phyloP scores from a whole-genome alignment of 2,888 invertebrate species.

The Drosophila falleni region DNA sequence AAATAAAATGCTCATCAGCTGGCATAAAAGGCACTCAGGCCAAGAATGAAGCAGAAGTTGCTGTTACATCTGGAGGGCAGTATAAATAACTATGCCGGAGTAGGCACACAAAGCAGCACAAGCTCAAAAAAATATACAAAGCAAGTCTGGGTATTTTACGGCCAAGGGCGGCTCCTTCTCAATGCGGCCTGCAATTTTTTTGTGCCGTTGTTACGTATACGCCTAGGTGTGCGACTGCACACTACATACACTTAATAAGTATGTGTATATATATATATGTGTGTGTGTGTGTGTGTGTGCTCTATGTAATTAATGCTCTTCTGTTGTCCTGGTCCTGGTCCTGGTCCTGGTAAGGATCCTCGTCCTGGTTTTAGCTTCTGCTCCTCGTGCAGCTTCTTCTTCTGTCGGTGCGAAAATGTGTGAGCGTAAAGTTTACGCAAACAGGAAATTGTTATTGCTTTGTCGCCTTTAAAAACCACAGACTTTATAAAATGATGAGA shows the following conservation, averaged over 20 bases:
- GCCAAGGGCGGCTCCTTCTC: conserved; percentile 42
- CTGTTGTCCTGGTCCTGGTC: conserved; percentile 32
- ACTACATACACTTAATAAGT: conserved; percentile 15
- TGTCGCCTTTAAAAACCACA: conserved; percentile 43
- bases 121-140: conserved; percentile 65
- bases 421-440: conserved; percentile 60
- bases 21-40: conserved; percentile 20
- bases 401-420: conserved; percentile 34
- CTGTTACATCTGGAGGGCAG: conserved; percentile 25
- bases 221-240: conserved; percentile 50
- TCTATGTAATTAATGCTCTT: conserved; percentile 70
- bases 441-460: conserved; percentile 70
- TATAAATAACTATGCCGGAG: conserved; percentile 65
- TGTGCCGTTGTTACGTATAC: conserved; percentile 51
- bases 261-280: conserved; percentile 18
- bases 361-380: not conserved
- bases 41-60: conserved; percentile 6
- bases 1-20: conserved; percentile 66
- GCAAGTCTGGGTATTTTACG: conserved; percentile 12
- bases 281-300: conserved; percentile 25
- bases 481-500: too few species aligned
- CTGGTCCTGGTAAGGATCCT: not conserved
- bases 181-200: conserved; percentile 49
- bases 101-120: conserved; percentile 34
- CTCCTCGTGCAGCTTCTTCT: conserved; percentile 6